Conservation (phyloP, 2,888 invertebrate species). For the Agonopterix alstromeriana region DNA sequence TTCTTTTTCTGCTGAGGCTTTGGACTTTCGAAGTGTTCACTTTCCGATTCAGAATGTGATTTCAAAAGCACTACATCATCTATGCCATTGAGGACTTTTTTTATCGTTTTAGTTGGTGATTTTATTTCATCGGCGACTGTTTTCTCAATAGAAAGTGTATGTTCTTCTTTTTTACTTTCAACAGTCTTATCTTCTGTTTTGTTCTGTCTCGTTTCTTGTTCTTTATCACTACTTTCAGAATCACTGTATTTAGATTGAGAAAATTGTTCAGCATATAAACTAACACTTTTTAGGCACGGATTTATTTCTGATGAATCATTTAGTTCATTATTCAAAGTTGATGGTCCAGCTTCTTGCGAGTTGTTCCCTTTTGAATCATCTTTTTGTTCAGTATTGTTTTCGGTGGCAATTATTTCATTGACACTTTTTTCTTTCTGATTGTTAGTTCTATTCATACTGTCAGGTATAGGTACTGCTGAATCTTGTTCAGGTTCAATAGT, state of each 20-base stretch:
- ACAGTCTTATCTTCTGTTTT: conserved; percentile 2
- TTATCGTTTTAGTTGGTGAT: neutral
- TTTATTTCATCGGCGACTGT: neutral
- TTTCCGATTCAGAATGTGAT: conserved; percentile 40
- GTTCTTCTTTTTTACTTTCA: neutral
- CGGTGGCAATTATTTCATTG: neutral
- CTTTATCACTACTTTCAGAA: conserved; percentile 27
- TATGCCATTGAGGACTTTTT: neutral
- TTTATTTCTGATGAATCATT: conserved; percentile 18
- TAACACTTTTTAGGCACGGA: conserved; percentile 53
- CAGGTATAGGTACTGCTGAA: too few relatives aligned
- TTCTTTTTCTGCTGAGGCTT: neutral
- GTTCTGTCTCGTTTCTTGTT: conserved; percentile 1
- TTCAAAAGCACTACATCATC: conserved; percentile 30
- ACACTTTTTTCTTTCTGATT: neutral
- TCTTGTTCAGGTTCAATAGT: too few relatives aligned
- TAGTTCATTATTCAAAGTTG: too few relatives aligned
- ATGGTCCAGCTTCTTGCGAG: too few relatives aligned
- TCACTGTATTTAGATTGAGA: conserved; percentile 31
- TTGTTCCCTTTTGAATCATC: too few relatives aligned
- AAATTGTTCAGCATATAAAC: conserved; percentile 47
- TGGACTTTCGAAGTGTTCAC: conserved; percentile 5
- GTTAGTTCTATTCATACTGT: conserved; percentile 7
- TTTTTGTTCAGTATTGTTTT: too few relatives aligned
- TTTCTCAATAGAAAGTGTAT: neutral